A percentile compares a stretch with the other conserved stretches of the same genome.
Evolutionary conservation across 2,113 vertebrate genomes (phyloP).

Genomic region (Eonycteris spelaea): DNA sequence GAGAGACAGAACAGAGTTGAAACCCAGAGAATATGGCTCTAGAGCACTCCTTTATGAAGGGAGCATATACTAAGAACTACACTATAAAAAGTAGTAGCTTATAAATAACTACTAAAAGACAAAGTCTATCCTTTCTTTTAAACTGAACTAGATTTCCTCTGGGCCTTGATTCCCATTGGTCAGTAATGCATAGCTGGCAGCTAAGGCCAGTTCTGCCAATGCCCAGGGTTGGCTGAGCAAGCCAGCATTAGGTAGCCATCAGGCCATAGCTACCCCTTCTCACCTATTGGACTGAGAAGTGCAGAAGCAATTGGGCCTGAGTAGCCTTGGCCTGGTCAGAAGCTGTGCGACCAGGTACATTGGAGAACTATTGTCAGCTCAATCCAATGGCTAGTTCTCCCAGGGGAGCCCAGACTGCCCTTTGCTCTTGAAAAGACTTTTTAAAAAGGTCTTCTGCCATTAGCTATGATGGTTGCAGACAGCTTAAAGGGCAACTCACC

Average conservation of each 20-base stretch:
- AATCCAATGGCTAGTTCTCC: not conserved
- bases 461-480: not conserved
- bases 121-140: not conserved
- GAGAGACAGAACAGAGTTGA: not conserved
- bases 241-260: not conserved
- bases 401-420: not conserved
- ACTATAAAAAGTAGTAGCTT: not conserved
- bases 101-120: not conserved
- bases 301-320: not conserved
- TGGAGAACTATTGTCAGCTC: not conserved
- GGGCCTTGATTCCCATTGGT: not conserved
- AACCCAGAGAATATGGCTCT: not conserved
- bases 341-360: not conserved
- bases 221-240: not conserved
- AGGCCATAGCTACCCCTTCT: not conserved
- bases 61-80: not conserved
- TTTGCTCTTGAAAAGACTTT: not conserved
- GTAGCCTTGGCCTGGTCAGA: not conserved
- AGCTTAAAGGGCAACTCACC: not conserved
- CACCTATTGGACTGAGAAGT: not conserved
- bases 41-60: not conserved
- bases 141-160: not conserved
- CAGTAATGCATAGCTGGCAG: not conserved
- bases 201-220: not conserved
- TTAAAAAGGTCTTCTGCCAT: not conserved